Base-by-base conservation (phyloP, 2,797 vertebrate genomes). In the Phylloscopus collybita region DNA sequence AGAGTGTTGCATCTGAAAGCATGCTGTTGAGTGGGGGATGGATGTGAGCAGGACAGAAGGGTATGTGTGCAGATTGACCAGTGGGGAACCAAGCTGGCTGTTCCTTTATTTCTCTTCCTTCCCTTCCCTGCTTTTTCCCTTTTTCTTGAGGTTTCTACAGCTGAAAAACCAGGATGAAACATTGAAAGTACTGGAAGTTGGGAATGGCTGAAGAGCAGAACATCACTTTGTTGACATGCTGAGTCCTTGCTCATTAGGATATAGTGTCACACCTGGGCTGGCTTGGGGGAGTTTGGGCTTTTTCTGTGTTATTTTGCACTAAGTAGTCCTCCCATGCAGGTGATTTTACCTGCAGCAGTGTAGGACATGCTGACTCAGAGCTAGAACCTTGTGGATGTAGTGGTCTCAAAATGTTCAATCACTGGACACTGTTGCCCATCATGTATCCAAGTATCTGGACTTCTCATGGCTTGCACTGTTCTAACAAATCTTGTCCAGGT, bases 71-170 rank as follows among this genome's bases (percentile, higher is more conserved):
- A 64, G 45, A 27, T 4, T 29, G 30, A 62, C 30, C 47, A 80
- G 29, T 3, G 10, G 50, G 38, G 20, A 67, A 34, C 36, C 22
- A 40, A 54, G 12, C 21, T 0, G 0, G 2, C 26, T 51, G 2
- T 59, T 84, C 21, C 20, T 15, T 70, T 67, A 65, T 67, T 50
- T 22, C 6, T 70, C 40, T 64, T 88, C 26, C 61, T 29, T 72
- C 11, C 9, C 5, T 92, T 6, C 26, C 84, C 70, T 9, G 5
- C 25, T 56, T 75, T 73, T 25, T 2, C 20, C 3, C 8, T 5
- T 86, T 72, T 79, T 36, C 25, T 32, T 79, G 53, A 74, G 45
- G 23, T 20, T 67, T 79, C 42, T 69, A 4, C 16, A 38, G 23
- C 19, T 79, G 62, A 78, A 72, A 70, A 86, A 17, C 5, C 13